Percentiles rank a stretch among this genome's conserved stretches.
Evolutionary conservation across 2,113 vertebrate species (phyloP).

Genomic region (Pavo muticus): DNA sequence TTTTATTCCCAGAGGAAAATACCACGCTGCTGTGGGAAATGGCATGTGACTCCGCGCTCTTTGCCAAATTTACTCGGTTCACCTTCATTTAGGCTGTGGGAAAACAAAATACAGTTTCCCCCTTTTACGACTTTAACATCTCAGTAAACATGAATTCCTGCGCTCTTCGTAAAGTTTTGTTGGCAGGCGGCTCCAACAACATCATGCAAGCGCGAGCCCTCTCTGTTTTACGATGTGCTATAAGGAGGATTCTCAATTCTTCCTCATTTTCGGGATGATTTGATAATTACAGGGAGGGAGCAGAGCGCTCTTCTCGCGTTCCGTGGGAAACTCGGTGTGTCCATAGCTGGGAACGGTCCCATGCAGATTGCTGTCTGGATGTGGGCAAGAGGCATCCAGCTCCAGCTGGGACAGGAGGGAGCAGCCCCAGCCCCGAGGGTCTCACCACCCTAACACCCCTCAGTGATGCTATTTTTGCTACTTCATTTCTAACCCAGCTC

Average conservation of each 20-base stretch:
- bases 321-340: not conserved
- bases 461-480: not conserved
- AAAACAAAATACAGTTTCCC: constrained; percentile 73
- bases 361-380: not conserved
- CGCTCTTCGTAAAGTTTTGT: constrained; percentile 49
- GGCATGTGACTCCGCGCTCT: constrained; percentile 71
- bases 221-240: constrained; percentile 57
- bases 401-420: not conserved
- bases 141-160: constrained; percentile 60
- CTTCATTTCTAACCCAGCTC: not conserved
- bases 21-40: constrained; percentile 85
- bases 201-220: constrained; percentile 20
- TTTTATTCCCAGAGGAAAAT: constrained; percentile 90
- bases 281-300: constrained; percentile 69
- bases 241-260: constrained; percentile 69
- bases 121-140: constrained; percentile 75
- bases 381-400: not conserved
- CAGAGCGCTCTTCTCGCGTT: constrained; percentile 15
- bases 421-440: not conserved
- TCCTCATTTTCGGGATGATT: constrained; percentile 67
- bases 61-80: constrained; percentile 80
- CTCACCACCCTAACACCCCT: not conserved
- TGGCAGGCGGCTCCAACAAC: constrained; percentile 24
- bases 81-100: constrained; percentile 82
- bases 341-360: not conserved